These are phyloP conservation scores for Scolopax mira DNA, from an alignment of 2,113 vertebrate genomes.

Conservation along the genomic window DNA sequence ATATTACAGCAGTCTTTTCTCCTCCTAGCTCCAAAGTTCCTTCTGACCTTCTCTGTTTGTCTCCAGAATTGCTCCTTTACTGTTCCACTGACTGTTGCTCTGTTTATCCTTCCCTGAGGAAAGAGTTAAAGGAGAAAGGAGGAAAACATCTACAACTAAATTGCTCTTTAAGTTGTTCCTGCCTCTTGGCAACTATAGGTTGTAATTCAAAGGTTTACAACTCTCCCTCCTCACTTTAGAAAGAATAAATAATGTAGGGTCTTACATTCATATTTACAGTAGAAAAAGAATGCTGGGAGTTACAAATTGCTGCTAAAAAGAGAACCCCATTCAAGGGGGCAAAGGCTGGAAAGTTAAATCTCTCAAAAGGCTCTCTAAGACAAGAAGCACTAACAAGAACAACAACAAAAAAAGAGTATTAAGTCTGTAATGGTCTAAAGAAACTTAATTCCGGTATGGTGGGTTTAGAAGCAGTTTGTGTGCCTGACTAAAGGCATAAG, in stretches of 20 bases:
- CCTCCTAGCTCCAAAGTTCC: not conserved
- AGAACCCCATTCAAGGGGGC: not conserved
- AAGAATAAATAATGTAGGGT: slow-evolving; percentile 31
- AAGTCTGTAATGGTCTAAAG: not conserved
- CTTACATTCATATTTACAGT: slow-evolving; percentile 3
- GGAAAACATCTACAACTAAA: slow-evolving; percentile 46
- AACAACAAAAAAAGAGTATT: not conserved
- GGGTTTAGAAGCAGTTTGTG: not conserved
- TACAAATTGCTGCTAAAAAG: slow-evolving; percentile 10
- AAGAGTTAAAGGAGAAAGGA: slow-evolving; percentile 11
- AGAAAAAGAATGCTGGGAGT: not conserved
- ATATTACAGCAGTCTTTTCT: not conserved
- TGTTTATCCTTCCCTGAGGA: slow-evolving; percentile 36
- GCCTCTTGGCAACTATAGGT: not conserved
- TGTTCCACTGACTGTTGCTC: not conserved
- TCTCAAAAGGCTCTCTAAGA: not conserved
- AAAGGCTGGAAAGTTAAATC: not conserved
- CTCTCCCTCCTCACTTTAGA: not conserved
- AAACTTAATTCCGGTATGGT: not conserved
- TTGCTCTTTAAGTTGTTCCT: slow-evolving; percentile 17
- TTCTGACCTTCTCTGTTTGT: not conserved
- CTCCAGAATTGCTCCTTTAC: not conserved
- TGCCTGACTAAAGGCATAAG: not conserved
- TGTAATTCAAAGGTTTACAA: slow-evolving; percentile 32
- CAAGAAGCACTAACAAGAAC: not conserved